Conservation (phyloP, 2,113 vertebrate species). For the Syrmaticus mikado region DNA sequence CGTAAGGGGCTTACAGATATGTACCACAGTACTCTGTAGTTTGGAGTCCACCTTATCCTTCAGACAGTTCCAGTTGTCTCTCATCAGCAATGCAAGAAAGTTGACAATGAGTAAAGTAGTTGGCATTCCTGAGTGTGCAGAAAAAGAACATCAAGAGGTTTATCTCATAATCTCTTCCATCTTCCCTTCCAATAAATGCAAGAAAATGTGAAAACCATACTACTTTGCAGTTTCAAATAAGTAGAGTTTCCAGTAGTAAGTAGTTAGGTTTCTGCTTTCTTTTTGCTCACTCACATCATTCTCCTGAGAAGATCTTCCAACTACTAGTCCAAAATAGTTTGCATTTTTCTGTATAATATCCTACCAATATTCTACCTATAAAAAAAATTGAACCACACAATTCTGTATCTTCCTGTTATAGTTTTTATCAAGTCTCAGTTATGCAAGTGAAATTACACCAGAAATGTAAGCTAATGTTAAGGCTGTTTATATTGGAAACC, state of each 20-base stretch:
- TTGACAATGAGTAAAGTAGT: neutral
- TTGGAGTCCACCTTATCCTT: neutral
- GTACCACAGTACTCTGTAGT: neutral
- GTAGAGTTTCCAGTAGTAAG: neutral
- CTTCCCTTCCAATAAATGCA: neutral
- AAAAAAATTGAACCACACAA: neutral
- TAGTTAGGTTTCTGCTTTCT: neutral
- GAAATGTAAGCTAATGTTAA: neutral
- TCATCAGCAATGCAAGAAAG: neutral
- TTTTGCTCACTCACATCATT: neutral
- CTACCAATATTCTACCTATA: neutral
- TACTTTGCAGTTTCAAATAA: neutral
- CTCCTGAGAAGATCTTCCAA: neutral
- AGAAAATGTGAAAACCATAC: neutral
- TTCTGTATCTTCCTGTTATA: neutral
- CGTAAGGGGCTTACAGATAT: neutral
- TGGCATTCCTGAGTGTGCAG: neutral
- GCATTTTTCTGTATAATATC: neutral
- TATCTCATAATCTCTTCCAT: neutral
- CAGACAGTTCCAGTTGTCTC: neutral
- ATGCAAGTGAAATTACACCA: neutral
- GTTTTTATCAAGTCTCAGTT: neutral
- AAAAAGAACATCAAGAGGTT: neutral
- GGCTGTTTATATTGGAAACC: neutral
- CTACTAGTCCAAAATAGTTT: neutral